Percentiles rank a stretch among this genome's conserved stretches.
These are phyloP conservation scores for Limnephilus auricula DNA, from an alignment of 2,888 invertebrate species.

Conservation along the genomic window DNA sequence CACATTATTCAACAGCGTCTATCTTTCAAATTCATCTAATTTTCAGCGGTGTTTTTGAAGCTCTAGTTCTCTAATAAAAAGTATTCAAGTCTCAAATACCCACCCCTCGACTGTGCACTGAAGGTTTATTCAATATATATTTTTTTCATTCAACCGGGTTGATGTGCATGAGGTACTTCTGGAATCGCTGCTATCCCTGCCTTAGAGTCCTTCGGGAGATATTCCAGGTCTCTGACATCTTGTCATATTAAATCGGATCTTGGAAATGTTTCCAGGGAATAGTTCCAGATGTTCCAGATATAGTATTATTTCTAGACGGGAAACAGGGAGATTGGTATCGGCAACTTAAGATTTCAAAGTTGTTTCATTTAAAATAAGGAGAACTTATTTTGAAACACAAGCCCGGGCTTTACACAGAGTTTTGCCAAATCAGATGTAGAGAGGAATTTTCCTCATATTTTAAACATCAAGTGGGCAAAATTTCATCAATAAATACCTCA, in stretches of 20 bases:
- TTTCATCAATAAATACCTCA: too few species aligned
- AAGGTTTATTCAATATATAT: background rate
- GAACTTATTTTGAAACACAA: background rate
- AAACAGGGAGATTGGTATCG: background rate
- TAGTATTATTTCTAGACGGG: background rate
- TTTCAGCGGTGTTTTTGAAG: background rate
- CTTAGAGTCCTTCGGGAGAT: background rate
- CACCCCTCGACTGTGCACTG: background rate
- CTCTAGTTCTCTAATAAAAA: background rate
- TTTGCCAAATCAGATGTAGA: too few species aligned
- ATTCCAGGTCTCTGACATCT: background rate
- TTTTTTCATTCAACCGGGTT: background rate
- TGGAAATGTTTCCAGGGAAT: background rate
- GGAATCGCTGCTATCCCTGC: background rate
- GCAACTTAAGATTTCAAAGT: background rate
- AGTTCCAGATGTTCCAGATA: background rate
- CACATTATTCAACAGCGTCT: too few species aligned
- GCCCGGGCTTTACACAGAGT: too few species aligned
- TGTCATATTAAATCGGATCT: constrained; percentile 38
- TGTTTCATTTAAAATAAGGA: background rate
- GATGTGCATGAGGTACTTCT: background rate
- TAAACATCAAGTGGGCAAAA: too few species aligned
- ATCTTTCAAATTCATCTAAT: background rate
- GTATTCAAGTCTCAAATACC: background rate
- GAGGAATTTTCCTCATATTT: too few species aligned